Evolutionary conservation across 2,113 vertebrate species (phyloP).

Genomic region (Sarotherodon lohbergeri): DNA sequence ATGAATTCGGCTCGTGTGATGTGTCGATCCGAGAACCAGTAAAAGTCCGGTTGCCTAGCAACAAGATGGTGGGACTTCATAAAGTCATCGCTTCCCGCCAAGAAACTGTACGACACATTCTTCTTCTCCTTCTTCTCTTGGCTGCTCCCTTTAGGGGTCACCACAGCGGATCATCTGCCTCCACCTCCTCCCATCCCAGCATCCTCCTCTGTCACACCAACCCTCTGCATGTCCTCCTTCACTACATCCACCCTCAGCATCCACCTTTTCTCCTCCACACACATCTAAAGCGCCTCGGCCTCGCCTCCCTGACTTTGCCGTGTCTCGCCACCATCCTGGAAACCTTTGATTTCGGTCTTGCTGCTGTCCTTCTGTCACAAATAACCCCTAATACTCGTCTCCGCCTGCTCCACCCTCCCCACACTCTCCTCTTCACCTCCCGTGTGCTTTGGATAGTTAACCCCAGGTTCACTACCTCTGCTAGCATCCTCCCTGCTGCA

Average conservation of each 20-base stretch:
- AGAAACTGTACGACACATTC: background rate
- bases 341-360: background rate
- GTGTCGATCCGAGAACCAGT: background rate
- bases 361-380: background rate
- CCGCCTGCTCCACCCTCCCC: background rate
- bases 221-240: background rate
- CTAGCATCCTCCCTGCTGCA: background rate
- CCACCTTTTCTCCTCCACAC: background rate
- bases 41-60: slow-evolving; percentile 8
- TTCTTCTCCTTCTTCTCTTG: background rate
- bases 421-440: background rate
- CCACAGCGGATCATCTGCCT: background rate
- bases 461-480: background rate
- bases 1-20: background rate
- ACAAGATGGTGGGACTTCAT: slow-evolving; percentile 8
- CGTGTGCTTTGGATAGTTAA: background rate
- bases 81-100: background rate
- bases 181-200: background rate
- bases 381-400: background rate
- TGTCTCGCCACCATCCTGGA: background rate
- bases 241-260: background rate
- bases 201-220: background rate
- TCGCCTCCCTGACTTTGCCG: background rate
- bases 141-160: background rate
- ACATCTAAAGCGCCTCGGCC: background rate